A percentile compares a stretch with the other conserved stretches of the same genome.
Evolutionary conservation across 2,797 vertebrate genomes (phyloP).

Genomic region (Alca torda): DNA sequence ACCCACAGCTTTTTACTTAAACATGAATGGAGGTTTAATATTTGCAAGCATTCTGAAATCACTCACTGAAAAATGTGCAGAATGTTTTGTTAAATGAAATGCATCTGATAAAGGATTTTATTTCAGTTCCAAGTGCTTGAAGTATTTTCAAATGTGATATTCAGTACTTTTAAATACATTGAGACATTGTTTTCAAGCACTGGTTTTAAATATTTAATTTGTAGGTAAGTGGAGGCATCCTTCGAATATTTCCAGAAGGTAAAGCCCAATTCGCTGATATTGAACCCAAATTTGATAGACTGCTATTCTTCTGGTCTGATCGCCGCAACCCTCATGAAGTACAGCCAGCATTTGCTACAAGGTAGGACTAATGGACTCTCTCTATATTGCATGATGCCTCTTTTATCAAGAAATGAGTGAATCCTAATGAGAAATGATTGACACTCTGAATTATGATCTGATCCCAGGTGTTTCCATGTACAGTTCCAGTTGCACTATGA

Average conservation of each 20-base stretch:
- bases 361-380: constrained; percentile 76
- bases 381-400: background rate
- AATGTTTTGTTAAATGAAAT: background rate
- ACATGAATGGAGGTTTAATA: background rate
- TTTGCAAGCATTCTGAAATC: background rate
- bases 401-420: background rate
- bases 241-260: constrained; percentile 98
- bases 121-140: background rate
- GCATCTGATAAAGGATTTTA: background rate
- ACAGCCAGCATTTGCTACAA: constrained; percentile 93
- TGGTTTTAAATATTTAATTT: constrained; percentile 43
- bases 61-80: background rate
- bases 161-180: background rate
- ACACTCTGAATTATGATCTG: background rate
- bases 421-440: background rate
- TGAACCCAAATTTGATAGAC: constrained; percentile 96
- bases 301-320: constrained; percentile 98
- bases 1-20: background rate
- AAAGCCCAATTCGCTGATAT: constrained; percentile 97
- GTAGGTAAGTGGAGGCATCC: constrained; percentile 90
- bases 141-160: background rate
- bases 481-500: background rate
- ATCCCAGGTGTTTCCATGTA: background rate
- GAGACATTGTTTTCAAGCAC: background rate
- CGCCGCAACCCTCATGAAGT: constrained; percentile 98